A percentile compares a stretch with the other conserved stretches of the same genome.
These are phyloP conservation scores for Phoenoteleia sp. DNA, from an alignment of 2,888 invertebrate genomes.

Conservation along the genomic window DNA sequence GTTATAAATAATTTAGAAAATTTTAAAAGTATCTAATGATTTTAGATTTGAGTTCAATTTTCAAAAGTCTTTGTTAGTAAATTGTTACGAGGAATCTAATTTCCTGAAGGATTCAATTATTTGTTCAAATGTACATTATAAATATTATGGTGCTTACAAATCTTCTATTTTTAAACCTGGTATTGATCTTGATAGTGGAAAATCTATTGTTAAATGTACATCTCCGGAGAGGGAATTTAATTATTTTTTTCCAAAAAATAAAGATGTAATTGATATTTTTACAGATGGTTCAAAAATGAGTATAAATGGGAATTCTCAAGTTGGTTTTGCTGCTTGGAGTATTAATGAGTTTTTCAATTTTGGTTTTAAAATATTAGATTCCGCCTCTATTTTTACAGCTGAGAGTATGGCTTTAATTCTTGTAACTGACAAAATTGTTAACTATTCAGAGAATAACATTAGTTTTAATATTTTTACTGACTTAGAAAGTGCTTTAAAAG, in stretches of 20 bases:
- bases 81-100: conserved; percentile 3
- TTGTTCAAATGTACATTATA: neutral
- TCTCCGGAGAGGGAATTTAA: too few relatives aligned
- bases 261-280: neutral
- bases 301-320: neutral
- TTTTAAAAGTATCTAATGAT: neutral
- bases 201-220: too few relatives aligned
- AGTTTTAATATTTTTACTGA: neutral
- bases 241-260: neutral
- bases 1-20: conserved; percentile 7
- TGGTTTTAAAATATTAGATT: neutral
- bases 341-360: neutral
- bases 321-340: neutral
- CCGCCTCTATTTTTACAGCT: conserved; percentile 1
- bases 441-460: neutral
- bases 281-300: neutral
- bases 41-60: conserved; percentile 13
- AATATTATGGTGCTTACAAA: neutral
- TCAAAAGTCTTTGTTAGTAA: neutral
- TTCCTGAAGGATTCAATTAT: conserved; percentile 10
- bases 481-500: neutral
- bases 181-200: neutral
- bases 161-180: neutral
- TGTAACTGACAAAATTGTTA: neutral
- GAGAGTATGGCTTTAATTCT: neutral